Evolutionary conservation across 92 coral and sea anemone species (phyloP), one percentile per base, ranked within the genome.

Genomic region (Siderastrea siderea): DNA sequence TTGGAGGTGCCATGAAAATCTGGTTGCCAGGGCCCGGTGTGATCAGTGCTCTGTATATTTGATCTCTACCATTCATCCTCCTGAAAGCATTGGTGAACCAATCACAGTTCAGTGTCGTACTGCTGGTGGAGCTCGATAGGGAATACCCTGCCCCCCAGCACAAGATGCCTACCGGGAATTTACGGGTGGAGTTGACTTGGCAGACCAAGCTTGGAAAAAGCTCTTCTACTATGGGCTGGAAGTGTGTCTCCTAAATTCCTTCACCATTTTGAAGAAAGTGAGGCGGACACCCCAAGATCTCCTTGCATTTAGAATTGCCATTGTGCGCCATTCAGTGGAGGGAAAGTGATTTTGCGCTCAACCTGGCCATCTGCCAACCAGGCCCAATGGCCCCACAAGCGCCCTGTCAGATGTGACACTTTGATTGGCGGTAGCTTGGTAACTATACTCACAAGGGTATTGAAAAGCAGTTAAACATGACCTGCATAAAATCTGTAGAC

Each of bases 41-140:
- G 91, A 91, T 74, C 71, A 71, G 53, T 59, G 88, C 4, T 66
- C 89, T 62, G 89, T 87, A 3, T 91, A 87, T 71, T 67, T 82
- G 68, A 76, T 87, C 54, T 87, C 86, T 15, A 91, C 89, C 15
- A 77, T 87, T 17, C 91, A 87, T 64, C 91, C 91, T 44, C 91
- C 94, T 13, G 45, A 70, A 16, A 84, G 69, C n/a, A 11, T 38
- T 5, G 82, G 68, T 1, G 68, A 51, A 8, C 82, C 82, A 77
- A 77, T 54, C 46, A 77, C 82, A 58, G 68, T 77, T 58, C 82
- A 54, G 82, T 52, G 52, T 3, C 69, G 68, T 19, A 58, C 68
- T 77, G 52, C 59, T 58, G 82, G 52, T 44, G 68, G 82, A 52
- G 52, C 82, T 43, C 68, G 19, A 13, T 51, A 45, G 26, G 76